Evolutionary conservation across 1,140 invertebrate species (phyloP).

Genomic region (Pectinophora gossypiella): DNA sequence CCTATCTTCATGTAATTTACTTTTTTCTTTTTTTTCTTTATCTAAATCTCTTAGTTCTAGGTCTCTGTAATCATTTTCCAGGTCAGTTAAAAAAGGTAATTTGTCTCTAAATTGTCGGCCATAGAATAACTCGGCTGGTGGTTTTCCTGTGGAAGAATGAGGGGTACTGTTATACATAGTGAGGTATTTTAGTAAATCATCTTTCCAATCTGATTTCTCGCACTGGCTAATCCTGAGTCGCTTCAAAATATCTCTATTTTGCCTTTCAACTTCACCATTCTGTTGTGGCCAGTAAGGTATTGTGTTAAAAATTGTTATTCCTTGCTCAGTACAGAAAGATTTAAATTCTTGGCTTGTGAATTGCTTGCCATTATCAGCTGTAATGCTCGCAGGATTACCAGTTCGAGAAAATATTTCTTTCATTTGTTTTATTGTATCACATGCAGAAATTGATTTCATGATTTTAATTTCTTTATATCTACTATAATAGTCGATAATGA

Average conservation of each 20-base stretch:
- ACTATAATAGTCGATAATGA: constrained; percentile 11
- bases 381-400: constrained; percentile 3
- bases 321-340: constrained; percentile 17
- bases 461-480: constrained; percentile 12
- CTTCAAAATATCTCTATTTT: constrained; percentile 31
- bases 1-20: neutral
- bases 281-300: constrained; percentile 29
- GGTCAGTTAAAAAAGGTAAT: neutral
- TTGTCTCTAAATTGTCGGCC: constrained; percentile 27
- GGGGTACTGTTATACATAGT: constrained; percentile 37
- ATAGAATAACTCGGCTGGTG: constrained; percentile 40
- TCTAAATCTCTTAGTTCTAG: neutral
- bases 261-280: constrained; percentile 39
- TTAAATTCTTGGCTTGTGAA: constrained; percentile 23
- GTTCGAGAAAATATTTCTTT: constrained; percentile 16
- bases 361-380: constrained; percentile 22
- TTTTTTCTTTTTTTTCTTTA: constrained; percentile 1
- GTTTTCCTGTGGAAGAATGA: constrained; percentile 30
- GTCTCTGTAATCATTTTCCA: constrained; percentile 1
- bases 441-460: constrained; percentile 7
- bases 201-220: constrained; percentile 19
- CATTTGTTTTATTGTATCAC: constrained; percentile 11
- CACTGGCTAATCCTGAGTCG: constrained; percentile 19
- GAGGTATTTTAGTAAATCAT: constrained; percentile 22
- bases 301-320: constrained; percentile 22